phyloP scores from a whole-genome alignment of 2,888 invertebrate genomes.

The Gasteruption jaculator region DNA sequence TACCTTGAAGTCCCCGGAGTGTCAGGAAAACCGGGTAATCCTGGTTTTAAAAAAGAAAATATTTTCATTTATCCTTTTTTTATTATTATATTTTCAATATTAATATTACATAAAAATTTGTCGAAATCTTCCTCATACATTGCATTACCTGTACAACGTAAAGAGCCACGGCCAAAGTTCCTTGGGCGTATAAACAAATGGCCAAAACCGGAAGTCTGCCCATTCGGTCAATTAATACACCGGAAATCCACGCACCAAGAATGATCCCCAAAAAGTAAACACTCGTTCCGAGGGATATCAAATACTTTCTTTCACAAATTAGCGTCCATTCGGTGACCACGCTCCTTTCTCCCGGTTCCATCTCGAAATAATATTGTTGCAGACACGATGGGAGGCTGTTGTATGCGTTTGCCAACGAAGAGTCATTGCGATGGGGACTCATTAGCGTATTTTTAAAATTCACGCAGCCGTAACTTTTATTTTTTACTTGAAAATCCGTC shows the following conservation, averaged over 20 bases:
- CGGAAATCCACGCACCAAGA: constrained; percentile 50
- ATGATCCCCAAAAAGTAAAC: constrained; percentile 50
- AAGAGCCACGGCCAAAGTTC: constrained; percentile 41
- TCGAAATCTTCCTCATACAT: too few species aligned
- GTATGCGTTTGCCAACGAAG: too few species aligned
- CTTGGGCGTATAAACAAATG: constrained; percentile 49
- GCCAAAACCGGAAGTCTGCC: constrained; percentile 50
- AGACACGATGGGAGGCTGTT: too few species aligned
- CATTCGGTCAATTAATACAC: constrained; percentile 48
- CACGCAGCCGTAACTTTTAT: too few species aligned
- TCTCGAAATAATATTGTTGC: constrained; percentile 34
- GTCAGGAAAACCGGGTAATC: constrained; percentile 45
- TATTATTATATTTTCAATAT: too few species aligned
- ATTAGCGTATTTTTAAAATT: too few species aligned
- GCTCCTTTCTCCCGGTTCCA: constrained; percentile 33
- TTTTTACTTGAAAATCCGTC: too few species aligned
- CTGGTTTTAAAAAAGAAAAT: constrained; percentile 19
- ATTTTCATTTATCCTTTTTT: background rate
- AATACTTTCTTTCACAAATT: constrained; percentile 45
- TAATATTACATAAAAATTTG: too few species aligned
- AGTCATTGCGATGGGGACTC: too few species aligned
- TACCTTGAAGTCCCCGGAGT: constrained; percentile 49
- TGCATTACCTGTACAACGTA: constrained; percentile 40
- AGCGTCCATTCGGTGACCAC: constrained; percentile 48
- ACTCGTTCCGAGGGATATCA: constrained; percentile 41